Evolutionary conservation across 1,140 invertebrate species (phyloP).

Genomic region (Camponotus pennsylvanicus): DNA sequence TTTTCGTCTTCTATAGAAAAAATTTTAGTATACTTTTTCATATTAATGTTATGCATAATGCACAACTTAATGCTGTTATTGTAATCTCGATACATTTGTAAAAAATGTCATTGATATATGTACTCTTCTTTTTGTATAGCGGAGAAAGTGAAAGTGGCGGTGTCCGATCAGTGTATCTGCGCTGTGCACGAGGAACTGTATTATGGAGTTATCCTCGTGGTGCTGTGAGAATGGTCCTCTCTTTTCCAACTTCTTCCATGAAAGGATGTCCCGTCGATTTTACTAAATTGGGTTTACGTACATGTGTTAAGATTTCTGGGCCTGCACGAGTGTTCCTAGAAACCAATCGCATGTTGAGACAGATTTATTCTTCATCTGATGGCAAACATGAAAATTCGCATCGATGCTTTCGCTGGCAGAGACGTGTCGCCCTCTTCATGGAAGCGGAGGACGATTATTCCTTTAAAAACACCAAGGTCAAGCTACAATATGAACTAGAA

Average conservation of each 20-base stretch:
- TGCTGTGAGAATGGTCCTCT: conserved; percentile 90
- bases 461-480: conserved; percentile 85
- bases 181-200: conserved; percentile 90
- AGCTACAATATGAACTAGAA: conserved; percentile 90
- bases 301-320: conserved; percentile 89
- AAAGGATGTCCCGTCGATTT: no score
- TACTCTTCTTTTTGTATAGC: conserved; percentile 53
- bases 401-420: conserved; percentile 89
- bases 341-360: conserved; percentile 88
- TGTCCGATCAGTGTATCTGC: conserved; percentile 92
- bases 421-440: conserved; percentile 90
- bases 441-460: conserved; percentile 86
- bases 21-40: background rate
- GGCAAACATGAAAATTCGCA: conserved; percentile 87
- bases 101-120: background rate
- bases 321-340: conserved; percentile 91
- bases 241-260: conserved; percentile 71
- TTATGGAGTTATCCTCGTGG: conserved; percentile 92
- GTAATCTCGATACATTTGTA: background rate
- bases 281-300: conserved; percentile 88
- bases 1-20: background rate
- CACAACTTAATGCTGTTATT: background rate
- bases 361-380: conserved; percentile 89
- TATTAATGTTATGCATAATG: background rate
- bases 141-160: conserved; percentile 87